A percentile compares a stretch with the other conserved stretches of the same genome.
Evolutionary conservation across 2,888 invertebrate species (phyloP).

Genomic region (Apomyelois bistriatella): DNA sequence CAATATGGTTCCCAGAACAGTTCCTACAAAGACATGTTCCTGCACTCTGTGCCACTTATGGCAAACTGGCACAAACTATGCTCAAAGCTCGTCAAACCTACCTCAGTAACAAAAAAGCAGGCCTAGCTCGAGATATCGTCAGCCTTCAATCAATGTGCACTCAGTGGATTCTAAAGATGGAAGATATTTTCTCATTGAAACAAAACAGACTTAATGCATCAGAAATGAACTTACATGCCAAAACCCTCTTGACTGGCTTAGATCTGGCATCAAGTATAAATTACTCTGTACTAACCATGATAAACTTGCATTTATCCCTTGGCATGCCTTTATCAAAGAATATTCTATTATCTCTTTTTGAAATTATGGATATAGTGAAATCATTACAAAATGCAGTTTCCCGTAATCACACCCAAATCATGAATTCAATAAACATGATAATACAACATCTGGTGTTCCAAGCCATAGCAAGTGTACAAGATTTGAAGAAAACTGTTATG

Average conservation of each 20-base stretch:
- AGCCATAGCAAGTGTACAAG: constrained; percentile 82
- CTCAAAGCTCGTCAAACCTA: constrained; percentile 76
- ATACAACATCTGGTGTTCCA: constrained; percentile 90
- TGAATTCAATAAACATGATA: constrained; percentile 87
- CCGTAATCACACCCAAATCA: constrained; percentile 84
- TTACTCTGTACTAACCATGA: constrained; percentile 72
- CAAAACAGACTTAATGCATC: constrained; percentile 60
- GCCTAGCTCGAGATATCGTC: constrained; percentile 82
- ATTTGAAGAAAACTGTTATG: constrained; percentile 84
- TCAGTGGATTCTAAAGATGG: constrained; percentile 62
- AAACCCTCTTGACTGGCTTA: constrained; percentile 78
- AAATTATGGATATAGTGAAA: constrained; percentile 90
- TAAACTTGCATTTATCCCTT: constrained; percentile 85
- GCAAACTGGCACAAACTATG: constrained; percentile 63
- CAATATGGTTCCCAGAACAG: constrained; percentile 91
- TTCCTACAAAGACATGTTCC: constrained; percentile 85
- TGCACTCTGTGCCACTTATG: constrained; percentile 75
- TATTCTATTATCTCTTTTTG: constrained; percentile 87
- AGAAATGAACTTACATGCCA: constrained; percentile 67
- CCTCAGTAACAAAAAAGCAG: constrained; percentile 78
- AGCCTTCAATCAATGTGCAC: constrained; percentile 49
- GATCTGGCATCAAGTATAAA: constrained; percentile 84
- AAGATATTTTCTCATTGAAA: constrained; percentile 55
- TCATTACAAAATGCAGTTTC: constrained; percentile 86
- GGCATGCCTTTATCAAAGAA: constrained; percentile 88